These are phyloP conservation scores for Eupsittula cactorum DNA, from an alignment of 2,113 vertebrate species.

Conservation along the genomic window DNA sequence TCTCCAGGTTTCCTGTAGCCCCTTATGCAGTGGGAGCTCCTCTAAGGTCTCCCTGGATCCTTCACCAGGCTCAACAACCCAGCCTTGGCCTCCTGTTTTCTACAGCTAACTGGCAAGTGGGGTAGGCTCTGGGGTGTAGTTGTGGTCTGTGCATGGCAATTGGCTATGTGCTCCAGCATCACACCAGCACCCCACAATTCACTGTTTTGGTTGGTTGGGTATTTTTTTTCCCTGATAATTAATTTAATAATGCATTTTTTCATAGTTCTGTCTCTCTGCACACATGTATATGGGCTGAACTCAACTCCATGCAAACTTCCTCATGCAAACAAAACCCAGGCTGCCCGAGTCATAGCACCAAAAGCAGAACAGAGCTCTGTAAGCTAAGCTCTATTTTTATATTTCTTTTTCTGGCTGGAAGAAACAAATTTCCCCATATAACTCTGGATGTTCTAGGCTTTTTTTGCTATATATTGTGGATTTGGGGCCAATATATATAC, in stretches of 20 bases:
- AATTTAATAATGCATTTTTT: neutral
- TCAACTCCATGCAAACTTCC: neutral
- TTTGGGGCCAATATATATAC: constrained; percentile 6
- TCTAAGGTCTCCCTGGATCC: neutral
- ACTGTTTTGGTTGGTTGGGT: neutral
- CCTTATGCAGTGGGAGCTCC: neutral
- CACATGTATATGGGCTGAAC: neutral
- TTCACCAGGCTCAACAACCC: neutral
- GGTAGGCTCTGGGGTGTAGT: neutral
- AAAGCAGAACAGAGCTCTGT: neutral
- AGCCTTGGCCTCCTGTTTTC: neutral
- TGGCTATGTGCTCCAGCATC: neutral
- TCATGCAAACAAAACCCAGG: neutral
- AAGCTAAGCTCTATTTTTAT: neutral
- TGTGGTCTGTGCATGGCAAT: neutral
- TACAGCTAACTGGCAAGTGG: neutral
- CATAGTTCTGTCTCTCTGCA: neutral
- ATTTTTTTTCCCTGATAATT: neutral
- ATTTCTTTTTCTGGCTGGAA: neutral
- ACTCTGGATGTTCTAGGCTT: neutral
- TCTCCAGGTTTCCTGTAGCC: neutral
- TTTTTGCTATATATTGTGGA: neutral
- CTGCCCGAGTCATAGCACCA: neutral
- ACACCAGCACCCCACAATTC: neutral
- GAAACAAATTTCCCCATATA: neutral